Base-by-base conservation (phyloP, 2,113 vertebrate species). In the Ammodytes marinus region DNA sequence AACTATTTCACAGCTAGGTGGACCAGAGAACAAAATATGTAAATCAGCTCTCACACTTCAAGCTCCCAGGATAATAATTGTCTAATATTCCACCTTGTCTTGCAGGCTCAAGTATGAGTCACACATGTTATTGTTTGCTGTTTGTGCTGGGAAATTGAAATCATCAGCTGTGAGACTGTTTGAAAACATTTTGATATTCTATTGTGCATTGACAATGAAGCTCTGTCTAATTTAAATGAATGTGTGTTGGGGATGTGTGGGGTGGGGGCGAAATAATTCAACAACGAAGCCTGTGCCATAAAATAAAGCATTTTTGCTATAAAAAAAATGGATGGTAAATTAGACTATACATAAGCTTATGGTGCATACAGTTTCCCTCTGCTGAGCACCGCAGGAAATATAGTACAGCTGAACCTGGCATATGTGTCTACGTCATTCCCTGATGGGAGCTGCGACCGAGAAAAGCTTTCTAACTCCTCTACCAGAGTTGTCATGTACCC, bases 21-120 rank as follows among this genome's bases (percentile, higher is more conserved):
- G 72, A 60, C 54, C 50, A 0, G 49, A 37, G 17, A 63, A 60
- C 64, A 37, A 86, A 74, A 86, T 43, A 84, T 89, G 77, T 45
- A 91, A 92, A 92, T 91, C 43, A 81, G 71, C 78, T 77, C 68
- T 81, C 78, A 79, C 76, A 80, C 79, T 73, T 77, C 82, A 65
- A 79, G 68, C 69, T 74, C 70, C 19, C 74, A 14, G 60, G 77
- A 73, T n/a, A 73, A 86, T 85, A 79, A 89, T 73, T 73, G 69
- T 82, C 63, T 88, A 70, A 52, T 58, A 79, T 82, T 80, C 37
- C 46, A 37, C n/a, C 43, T 71, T 86, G 73, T 86, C 60, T 75
- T 35, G 52, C 46, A 59, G 71, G 63, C 39, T 60, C 47, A 47
- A 66, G 67, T 43, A 52, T 84, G 88, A 91, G 64, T 88, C 80